A percentile compares a stretch with the other conserved stretches of the same genome.
Evolutionary conservation across 1,140 invertebrate species (phyloP).

Genomic region (Anastrepha obliqua): DNA sequence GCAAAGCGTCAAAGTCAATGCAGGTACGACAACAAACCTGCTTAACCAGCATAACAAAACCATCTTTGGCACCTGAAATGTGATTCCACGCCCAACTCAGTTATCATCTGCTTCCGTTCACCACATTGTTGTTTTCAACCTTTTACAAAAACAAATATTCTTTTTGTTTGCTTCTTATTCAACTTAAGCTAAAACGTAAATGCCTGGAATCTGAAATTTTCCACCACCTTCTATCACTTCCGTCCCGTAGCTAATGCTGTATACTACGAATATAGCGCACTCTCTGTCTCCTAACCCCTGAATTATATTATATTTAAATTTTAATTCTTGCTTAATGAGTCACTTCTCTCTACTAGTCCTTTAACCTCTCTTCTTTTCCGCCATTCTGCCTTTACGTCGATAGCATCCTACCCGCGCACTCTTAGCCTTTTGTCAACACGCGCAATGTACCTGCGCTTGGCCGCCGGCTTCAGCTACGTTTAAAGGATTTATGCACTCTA

Average conservation of each 20-base stretch:
- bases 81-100: neutral
- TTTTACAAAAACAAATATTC: conserved; percentile 1
- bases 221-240: neutral
- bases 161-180: neutral
- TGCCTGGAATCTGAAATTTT: neutral
- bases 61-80: neutral
- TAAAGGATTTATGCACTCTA: conserved; percentile 31
- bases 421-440: neutral
- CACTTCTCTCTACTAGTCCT: neutral
- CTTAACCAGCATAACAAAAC: conserved; percentile 12
- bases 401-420: neutral
- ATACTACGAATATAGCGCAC: neutral
- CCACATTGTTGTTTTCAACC: neutral
- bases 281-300: neutral
- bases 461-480: conserved; percentile 1
- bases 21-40: neutral
- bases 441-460: neutral
- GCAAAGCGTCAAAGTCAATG: neutral
- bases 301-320: conserved; percentile 50
- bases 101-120: neutral
- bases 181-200: conserved; percentile 5
- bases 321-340: conserved; percentile 46
- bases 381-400: neutral
- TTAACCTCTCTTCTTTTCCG: neutral
- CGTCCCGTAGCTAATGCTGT: neutral